Base-by-base conservation (phyloP, 2,888 invertebrate genomes). In the Pristionchus japonicus region DNA sequence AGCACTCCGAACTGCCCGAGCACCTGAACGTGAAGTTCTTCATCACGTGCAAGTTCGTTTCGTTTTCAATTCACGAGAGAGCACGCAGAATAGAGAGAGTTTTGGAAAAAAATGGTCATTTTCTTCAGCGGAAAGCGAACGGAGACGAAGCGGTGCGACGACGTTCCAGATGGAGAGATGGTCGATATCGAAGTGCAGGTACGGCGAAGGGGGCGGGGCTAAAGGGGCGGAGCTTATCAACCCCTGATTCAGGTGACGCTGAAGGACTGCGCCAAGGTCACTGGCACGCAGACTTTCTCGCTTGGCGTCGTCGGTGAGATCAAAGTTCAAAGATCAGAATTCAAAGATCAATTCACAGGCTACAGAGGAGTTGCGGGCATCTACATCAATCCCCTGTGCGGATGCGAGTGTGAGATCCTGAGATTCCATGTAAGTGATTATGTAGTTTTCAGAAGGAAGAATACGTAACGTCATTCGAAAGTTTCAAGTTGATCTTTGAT, bases 391-490 rank as follows among this genome's bases (percentile, higher is more conserved):
- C 93, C 93, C 43, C 43, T 91, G 23, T 93, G 93, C 88, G 92
- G 91, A 13, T 93, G 93, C 88, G 93, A 93, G 43, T 93, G 93
- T 88, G 93, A 93, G 80, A 92, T 91, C 31, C 77, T 87, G 20
- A 77, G 87, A 77, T 87, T 57, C 61, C 87, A 87, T 34, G 87
- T 87, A 2, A 17, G 61, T 80, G 11, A n/a, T n/a, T n/a, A n/a
- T n/a, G n/a, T n/a, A n/a, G n/a, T n/a, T n/a, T n/a, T n/a, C n/a
- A n/a, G n/a, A n/a, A n/a, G n/a, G n/a, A n/a, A n/a, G n/a, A n/a
- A n/a, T n/a, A n/a, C n/a, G n/a, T n/a, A n/a, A n/a, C n/a, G 1
- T 57, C 1, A 15, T 3, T 31, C 34, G 27, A 20, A 49, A n/a
- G 11, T 83, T 52, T 1, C 23, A 34, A 1, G 27, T n/a, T 86